Percentiles rank a stretch among this genome's conserved stretches.
Conservation (phyloP, 30 jellyfish, hydroid and myxozoan species). For the Aurelia sp. region DNA sequence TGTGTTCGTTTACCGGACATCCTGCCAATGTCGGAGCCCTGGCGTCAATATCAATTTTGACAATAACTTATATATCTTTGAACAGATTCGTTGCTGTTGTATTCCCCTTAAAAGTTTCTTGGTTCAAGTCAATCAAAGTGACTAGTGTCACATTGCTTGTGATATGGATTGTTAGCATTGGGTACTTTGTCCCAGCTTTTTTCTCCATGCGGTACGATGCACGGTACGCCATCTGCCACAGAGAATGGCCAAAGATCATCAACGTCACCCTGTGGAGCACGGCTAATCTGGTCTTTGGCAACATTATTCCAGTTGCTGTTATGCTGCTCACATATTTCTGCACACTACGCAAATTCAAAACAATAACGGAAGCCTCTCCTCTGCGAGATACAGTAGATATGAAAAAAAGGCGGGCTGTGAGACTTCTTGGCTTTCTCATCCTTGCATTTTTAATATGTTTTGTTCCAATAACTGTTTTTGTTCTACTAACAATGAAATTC, state of each 20-base stretch:
- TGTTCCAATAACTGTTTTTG: constrained; percentile 28
- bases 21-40: constrained; percentile 68
- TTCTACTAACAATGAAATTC: constrained; percentile 14
- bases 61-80: constrained; percentile 45
- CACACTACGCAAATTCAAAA: constrained; percentile 33
- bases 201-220: constrained; percentile 36
- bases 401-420: constrained; percentile 27
- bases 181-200: constrained; percentile 4
- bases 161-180: constrained; percentile 24
- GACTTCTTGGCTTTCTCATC: constrained; percentile 36
- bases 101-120: constrained; percentile 13
- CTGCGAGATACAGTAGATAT: background rate
- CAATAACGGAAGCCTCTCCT: background rate
- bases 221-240: constrained; percentile 32
- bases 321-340: constrained; percentile 32
- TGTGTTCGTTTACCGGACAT: constrained; percentile 80
- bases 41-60: constrained; percentile 45
- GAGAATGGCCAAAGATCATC: constrained; percentile 54
- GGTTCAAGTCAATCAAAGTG: background rate
- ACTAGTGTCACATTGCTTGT: background rate
- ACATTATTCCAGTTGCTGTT: constrained; percentile 4
- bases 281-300: constrained; percentile 7
- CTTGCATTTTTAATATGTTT: constrained; percentile 39
- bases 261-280: constrained; percentile 21
- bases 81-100: constrained; percentile 39